These are phyloP conservation scores for Cephonodes hylas DNA, from an alignment of 2,888 invertebrate genomes.

Conservation along the genomic window DNA sequence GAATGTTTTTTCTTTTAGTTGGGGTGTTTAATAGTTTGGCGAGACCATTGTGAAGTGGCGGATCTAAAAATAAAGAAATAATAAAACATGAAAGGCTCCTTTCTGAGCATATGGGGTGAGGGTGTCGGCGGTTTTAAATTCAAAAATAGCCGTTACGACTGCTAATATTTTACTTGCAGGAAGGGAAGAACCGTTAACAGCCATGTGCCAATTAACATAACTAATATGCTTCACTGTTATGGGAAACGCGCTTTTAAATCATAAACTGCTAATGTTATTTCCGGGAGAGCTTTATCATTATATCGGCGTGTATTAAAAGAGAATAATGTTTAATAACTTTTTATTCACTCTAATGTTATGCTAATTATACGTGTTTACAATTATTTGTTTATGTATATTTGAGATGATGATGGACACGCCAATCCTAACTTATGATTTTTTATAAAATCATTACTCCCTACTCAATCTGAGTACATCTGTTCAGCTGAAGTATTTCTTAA, in stretches of 20 bases:
- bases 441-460: too few relatives aligned
- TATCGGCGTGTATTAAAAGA: not conserved
- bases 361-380: too few relatives aligned
- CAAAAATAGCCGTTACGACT: slow-evolving; percentile 15
- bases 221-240: not conserved
- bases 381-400: too few relatives aligned
- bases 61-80: slow-evolving; percentile 11
- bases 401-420: too few relatives aligned
- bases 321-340: not conserved
- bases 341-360: too few relatives aligned
- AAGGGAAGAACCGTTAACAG: slow-evolving; percentile 1
- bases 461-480: too few relatives aligned
- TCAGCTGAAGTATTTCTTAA: too few relatives aligned
- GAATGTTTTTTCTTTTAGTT: not conserved
- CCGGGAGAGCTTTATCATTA: not conserved
- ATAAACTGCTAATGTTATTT: not conserved
- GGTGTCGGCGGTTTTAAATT: not conserved
- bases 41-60: not conserved
- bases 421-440: too few relatives aligned
- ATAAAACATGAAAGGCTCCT: slow-evolving; percentile 14
- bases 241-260: not conserved
- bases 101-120: slow-evolving; percentile 12
- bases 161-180: not conserved
- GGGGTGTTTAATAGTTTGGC: not conserved
- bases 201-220: not conserved